These are phyloP conservation scores for Ctenodactylus gundi DNA, from an alignment of 2,113 vertebrate genomes.

Conservation along the genomic window DNA sequence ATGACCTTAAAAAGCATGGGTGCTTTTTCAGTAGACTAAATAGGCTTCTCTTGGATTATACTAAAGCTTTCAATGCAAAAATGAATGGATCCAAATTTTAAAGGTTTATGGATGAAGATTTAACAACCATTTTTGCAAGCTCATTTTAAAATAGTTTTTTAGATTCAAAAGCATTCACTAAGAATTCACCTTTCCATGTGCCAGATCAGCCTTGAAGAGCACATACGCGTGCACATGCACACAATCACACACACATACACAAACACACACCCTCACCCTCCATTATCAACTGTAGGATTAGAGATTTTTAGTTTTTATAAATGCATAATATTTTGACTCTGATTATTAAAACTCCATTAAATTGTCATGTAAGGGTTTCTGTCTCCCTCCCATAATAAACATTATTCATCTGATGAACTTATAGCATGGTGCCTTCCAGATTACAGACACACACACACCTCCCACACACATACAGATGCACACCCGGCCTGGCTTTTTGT, in stretches of 20 bases:
- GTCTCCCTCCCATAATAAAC: background rate
- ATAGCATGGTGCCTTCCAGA: background rate
- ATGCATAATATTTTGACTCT: background rate
- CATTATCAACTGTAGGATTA: background rate
- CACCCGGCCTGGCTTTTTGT: background rate
- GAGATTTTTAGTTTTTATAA: background rate
- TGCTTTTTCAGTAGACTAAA: background rate
- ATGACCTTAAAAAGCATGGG: background rate
- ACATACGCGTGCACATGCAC: background rate
- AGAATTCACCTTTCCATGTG: background rate
- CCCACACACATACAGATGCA: rapidly evolving
- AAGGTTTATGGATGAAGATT: background rate
- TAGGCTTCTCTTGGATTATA: background rate
- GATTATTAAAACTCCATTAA: background rate
- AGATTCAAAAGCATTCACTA: background rate
- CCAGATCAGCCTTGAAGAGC: background rate
- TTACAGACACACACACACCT: background rate
- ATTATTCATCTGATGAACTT: background rate
- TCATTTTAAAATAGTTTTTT: background rate
- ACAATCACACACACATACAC: background rate
- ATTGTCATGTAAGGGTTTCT: background rate
- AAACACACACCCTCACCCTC: background rate
- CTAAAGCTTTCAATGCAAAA: background rate
- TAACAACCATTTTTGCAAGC: background rate
- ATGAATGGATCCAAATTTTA: background rate